Evolutionary conservation across 2,888 invertebrate genomes (phyloP), one percentile per base, ranked within the genome.

Genomic region (Harmothoe impar): DNA sequence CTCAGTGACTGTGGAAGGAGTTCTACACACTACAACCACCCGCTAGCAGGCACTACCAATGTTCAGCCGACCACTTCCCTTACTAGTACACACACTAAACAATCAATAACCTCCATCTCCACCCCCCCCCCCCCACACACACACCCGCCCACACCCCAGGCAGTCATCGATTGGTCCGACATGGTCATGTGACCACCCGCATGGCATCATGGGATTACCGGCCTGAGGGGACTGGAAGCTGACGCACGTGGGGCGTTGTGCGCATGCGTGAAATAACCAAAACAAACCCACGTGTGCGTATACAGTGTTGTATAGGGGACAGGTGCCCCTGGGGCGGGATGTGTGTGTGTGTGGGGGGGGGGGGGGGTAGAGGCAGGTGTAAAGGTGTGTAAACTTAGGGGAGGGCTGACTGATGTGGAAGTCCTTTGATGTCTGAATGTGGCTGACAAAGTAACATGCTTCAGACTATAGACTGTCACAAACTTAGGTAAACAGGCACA

Each of bases 91-190:
- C 43, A 43, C 43, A 43, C 43, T 43, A 43, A 43, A 43, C 43
- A 43, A 43, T 43, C 43, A 43, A 43, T 43, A 43, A 3, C 43
- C 43, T 10, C 43, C 43, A 43, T 10, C 43, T 7, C 43, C 3
- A 3, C 43, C 43, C 43, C 3, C 43, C 43, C 5, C 3, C 43
- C 3, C 5, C 7, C 20, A 3, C 62, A 62, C 62, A 5, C 62
- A 62, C 62, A 62, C 62, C 62, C 62, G 15, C 62, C 7, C 62
- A 3, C 0, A 3, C 62, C 23, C 62, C 20, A 62, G 23, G 62
- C 62, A 20, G 62, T n/a, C 62, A 62, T 62, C 62, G 62, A 62
- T 62, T 62, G 62, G 62, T n/a, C 62, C 62, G 62, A 62, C 20
- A 3, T 15, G n/a, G 62, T 62, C 62, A 62, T n/a, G 62, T 62